Conservation (phyloP, 2,888 invertebrate species). For the Phytoseiulus persimilis region DNA sequence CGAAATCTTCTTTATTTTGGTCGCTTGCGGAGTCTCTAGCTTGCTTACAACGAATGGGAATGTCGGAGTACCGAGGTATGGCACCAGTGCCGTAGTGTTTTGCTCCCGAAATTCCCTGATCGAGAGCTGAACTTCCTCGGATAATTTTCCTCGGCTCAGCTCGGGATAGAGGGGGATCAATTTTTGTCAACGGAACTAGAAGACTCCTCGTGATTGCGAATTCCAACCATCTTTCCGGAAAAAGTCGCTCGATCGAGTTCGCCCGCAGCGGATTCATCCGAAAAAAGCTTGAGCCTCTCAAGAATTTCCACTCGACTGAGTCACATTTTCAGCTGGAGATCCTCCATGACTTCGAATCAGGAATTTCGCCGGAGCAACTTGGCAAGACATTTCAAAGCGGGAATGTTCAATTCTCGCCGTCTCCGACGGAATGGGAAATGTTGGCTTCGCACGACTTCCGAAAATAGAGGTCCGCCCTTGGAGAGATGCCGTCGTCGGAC, state of each 20-base stretch:
- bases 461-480: background rate
- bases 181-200: too few species aligned
- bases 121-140: too few species aligned
- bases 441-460: background rate
- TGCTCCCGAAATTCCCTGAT: too few species aligned
- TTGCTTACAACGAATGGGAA: too few species aligned
- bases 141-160: too few species aligned
- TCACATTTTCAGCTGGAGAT: background rate
- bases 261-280: background rate
- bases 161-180: too few species aligned
- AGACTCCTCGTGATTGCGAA: too few species aligned
- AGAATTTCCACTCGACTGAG: background rate
- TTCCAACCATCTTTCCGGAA: background rate
- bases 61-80: too few species aligned
- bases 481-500: background rate
- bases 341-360: background rate
- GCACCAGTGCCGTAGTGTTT: too few species aligned
- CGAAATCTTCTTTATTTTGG: too few species aligned
- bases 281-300: background rate
- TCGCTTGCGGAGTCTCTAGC: too few species aligned
- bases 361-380: background rate
- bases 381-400: background rate
- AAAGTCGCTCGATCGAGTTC: background rate
- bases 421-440: background rate
- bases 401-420: background rate